Percentiles rank a stretch among this genome's conserved stretches.
These are phyloP conservation scores for Caenorhabditis latens DNA, from an alignment of 1,140 invertebrate genomes.

Conservation along the genomic window DNA sequence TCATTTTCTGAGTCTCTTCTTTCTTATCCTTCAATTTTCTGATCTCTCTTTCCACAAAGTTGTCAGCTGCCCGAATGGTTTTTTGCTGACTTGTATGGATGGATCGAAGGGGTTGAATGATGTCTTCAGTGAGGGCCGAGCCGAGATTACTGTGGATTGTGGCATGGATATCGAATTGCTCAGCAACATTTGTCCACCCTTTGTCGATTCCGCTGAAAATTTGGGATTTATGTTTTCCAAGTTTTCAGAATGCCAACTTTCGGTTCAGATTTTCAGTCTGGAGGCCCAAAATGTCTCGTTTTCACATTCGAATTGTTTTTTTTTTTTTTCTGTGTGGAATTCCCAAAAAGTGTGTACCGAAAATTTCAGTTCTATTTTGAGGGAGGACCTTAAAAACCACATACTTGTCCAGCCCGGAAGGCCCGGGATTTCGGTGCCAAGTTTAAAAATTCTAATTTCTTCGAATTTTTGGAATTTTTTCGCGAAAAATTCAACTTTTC, in stretches of 20 bases:
- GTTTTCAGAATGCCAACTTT: not conserved
- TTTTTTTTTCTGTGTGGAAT: too few species aligned
- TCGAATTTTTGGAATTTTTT: too few species aligned
- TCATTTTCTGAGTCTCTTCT: conserved; percentile 54
- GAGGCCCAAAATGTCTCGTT: too few species aligned
- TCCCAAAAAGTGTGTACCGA: too few species aligned
- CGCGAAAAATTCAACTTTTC: too few species aligned
- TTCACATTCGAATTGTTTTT: too few species aligned
- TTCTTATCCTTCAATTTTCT: conserved; percentile 62
- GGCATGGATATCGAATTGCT: conserved; percentile 67
- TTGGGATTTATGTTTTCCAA: not conserved
- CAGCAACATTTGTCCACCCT: conserved; percentile 66
- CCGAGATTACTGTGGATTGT: conserved; percentile 68
- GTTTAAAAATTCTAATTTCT: too few species aligned
- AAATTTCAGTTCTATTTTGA: too few species aligned
- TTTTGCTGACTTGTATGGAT: conserved; percentile 66
- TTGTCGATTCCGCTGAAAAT: conserved; percentile 66
- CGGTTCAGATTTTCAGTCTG: too few species aligned
- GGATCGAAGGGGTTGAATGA: conserved; percentile 67
- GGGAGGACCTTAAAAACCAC: too few species aligned
- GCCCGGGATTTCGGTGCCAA: too few species aligned
- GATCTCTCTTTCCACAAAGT: conserved; percentile 59
- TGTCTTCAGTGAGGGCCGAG: conserved; percentile 66
- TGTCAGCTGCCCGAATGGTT: conserved; percentile 63
- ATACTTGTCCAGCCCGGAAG: too few species aligned